A percentile compares a stretch with the other conserved stretches of the same genome.
These are phyloP conservation scores for Saccopteryx bilineata DNA, from an alignment of 2,113 vertebrate genomes.

Conservation along the genomic window DNA sequence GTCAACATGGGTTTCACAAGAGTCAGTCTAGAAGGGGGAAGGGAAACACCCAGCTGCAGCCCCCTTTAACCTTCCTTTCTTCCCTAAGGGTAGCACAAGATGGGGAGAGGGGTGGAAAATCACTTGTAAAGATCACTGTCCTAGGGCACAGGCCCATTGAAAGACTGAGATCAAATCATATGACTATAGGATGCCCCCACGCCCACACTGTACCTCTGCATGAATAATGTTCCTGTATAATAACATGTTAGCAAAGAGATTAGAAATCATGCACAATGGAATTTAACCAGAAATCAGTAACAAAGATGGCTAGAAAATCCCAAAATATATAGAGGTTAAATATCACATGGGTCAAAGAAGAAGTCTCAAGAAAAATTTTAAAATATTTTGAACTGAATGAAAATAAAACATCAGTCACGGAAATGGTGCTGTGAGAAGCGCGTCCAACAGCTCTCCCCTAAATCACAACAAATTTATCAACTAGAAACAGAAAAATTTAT, in stretches of 20 bases:
- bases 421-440: too few relatives aligned
- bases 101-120: background rate
- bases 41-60: background rate
- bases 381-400: background rate
- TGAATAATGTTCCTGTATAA: background rate
- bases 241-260: background rate
- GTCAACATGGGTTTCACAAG: background rate
- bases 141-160: background rate
- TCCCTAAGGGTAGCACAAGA: background rate
- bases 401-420: too few relatives aligned
- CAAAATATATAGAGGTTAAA: background rate
- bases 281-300: background rate
- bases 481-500: too few relatives aligned
- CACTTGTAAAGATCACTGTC: background rate
- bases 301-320: background rate
- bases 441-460: too few relatives aligned
- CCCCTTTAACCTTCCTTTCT: background rate
- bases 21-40: background rate
- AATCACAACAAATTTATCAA: too few relatives aligned
- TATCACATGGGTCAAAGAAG: background rate
- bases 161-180: background rate
- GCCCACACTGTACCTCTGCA: background rate
- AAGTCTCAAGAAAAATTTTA: background rate
- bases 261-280: background rate
- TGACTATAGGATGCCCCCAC: background rate